phyloP scores from a whole-genome alignment of 2,797 vertebrate genomes.

The Xenopus petersii region DNA sequence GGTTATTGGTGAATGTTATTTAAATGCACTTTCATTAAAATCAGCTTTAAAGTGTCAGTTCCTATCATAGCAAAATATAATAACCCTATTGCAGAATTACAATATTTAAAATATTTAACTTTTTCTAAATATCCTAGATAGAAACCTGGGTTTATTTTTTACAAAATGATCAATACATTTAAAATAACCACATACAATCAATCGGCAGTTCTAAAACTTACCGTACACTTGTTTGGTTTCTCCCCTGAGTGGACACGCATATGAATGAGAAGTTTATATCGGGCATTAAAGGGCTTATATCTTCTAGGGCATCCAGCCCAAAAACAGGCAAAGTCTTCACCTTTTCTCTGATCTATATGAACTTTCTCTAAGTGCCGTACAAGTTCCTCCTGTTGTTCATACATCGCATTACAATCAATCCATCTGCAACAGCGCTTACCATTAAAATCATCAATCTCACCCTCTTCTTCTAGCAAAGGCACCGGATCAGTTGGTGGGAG shows the following conservation, averaged over 20 bases:
- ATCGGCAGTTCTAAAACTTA: conserved; percentile 59
- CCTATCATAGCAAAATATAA: too few relatives aligned
- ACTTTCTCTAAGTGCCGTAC: conserved; percentile 92
- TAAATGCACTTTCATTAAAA: too few relatives aligned
- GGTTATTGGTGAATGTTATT: too few relatives aligned
- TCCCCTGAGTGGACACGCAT: conserved; percentile 98
- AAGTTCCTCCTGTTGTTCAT: conserved; percentile 88
- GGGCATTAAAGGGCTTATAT: conserved; percentile 92
- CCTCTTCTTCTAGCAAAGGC: conserved; percentile 76
- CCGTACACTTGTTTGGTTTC: conserved; percentile 97
- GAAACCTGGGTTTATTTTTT: too few relatives aligned
- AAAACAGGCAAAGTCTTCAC: conserved; percentile 93
- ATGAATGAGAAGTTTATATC: conserved; percentile 96
- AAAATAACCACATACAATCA: too few relatives aligned
- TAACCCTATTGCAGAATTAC: too few relatives aligned
- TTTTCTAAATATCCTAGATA: too few relatives aligned
- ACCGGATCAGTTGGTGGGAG: conserved; percentile 58
- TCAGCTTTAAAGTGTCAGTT: too few relatives aligned
- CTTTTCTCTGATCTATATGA: conserved; percentile 92
- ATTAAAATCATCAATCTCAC: conserved; percentile 72
- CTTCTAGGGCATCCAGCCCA: conserved; percentile 88
- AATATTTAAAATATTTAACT: too few relatives aligned
- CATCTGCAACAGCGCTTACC: conserved; percentile 80
- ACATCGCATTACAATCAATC: conserved; percentile 81
- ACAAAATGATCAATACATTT: too few relatives aligned